Base-by-base conservation (phyloP, 2,113 vertebrate genomes). In the Rafetus swinhoei region DNA sequence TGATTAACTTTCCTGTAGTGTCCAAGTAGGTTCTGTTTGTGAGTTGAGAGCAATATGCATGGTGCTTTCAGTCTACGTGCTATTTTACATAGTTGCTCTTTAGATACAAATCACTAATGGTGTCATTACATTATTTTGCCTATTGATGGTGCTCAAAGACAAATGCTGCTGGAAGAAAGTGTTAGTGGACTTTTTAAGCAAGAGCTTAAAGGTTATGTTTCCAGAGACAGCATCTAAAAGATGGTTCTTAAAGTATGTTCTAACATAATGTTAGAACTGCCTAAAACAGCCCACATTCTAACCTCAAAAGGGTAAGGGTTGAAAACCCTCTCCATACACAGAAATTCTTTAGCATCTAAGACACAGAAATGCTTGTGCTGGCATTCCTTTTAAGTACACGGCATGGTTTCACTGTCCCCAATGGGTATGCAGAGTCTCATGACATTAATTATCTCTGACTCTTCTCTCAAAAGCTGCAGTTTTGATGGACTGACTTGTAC, bases 21-120 rank as follows among this genome's bases (percentile, higher is more conserved):
- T 50, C 82, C 15, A 69, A 35, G n/a, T 24, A 6, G 27, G 16
- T 22, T 1, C 57, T 53, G 21, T 39, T 7, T 8, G 29, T 54
- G 5, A 32, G 13, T 6, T 1, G 1, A 6, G 50, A 3, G 19
- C 29, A 52, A 7, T 81, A 8, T 54, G 55, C 54, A 24, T 53
- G 21, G 2, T 4, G 35, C 2, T 0, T 27, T 57, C 32, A 1
- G 2, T 60, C 5, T 0, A 69, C 12, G 45, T 2, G 0, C 60
- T 32, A 18, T 60, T 9, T 21, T 25, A 45, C 4, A 1, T 27
- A 9, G 86, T 32, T 84, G 2, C 54, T 35, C 19, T 0, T 2
- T 32, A 0, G 10, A 45, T 59, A 0, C 21, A 4, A 50, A 0
- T 82, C 57, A 22, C 15, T 79, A 8, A 1, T 19, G 29, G 39